phyloP scores from a whole-genome alignment of 2,113 vertebrate genomes.

The Halichoerus grypus region DNA sequence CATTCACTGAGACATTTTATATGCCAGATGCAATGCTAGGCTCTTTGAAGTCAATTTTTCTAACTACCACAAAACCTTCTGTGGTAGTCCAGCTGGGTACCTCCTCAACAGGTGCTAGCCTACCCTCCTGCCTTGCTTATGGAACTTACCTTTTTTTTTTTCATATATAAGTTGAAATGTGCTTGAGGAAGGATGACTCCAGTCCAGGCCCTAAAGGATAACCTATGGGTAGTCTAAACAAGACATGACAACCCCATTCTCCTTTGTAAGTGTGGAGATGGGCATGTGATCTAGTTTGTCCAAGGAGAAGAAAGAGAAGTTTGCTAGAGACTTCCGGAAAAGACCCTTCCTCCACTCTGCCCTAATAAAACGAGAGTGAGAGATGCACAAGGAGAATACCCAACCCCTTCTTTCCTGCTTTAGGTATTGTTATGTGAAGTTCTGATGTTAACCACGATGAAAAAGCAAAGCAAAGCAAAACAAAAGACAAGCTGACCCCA shows the following conservation, averaged over 20 bases:
- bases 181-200: not conserved
- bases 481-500: not conserved
- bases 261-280: not conserved
- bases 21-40: accelerated
- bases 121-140: not conserved
- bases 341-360: not conserved
- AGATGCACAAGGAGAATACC: not conserved
- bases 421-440: accelerated
- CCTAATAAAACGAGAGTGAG: not conserved
- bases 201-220: not conserved
- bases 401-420: not conserved
- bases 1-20: not conserved
- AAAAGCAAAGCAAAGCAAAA: not conserved
- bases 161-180: not conserved
- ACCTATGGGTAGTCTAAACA: not conserved
- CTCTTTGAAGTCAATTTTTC: not conserved
- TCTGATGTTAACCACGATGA: not conserved
- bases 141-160: not conserved
- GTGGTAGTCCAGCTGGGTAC: not conserved
- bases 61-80: not conserved
- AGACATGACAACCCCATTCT: not conserved
- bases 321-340: not conserved
- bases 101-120: not conserved
- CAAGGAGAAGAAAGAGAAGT: not conserved
- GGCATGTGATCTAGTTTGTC: not conserved